phyloP scores from a whole-genome alignment of 2,888 invertebrate species.

The Leptinotarsa haldemani region DNA sequence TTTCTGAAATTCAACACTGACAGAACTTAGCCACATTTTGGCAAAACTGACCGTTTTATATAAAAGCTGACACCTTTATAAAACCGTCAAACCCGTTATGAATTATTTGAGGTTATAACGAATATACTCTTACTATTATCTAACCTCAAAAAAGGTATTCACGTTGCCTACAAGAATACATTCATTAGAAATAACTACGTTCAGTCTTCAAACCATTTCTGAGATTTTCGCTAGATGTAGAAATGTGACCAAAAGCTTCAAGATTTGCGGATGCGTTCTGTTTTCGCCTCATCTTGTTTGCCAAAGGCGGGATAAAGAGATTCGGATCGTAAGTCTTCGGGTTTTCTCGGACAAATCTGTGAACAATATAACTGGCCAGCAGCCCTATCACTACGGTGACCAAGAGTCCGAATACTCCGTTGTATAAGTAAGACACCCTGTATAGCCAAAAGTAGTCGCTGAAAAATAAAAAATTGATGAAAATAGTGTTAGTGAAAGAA shows the following conservation, averaged over 20 bases:
- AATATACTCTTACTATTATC: too few species aligned
- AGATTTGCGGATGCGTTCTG: conserved; percentile 29
- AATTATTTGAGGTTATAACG: too few species aligned
- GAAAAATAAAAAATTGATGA: conserved; percentile 40
- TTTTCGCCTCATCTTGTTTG: conserved; percentile 57
- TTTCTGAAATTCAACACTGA: too few species aligned
- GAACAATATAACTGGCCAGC: conserved; percentile 66
- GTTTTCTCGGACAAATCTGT: conserved; percentile 51
- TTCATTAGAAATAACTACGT: conserved; percentile 15
- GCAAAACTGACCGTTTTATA: too few species aligned
- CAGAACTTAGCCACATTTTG: too few species aligned
- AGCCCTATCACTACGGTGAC: conserved; percentile 69
- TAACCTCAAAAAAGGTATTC: too few species aligned
- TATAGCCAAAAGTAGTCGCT: conserved; percentile 74
- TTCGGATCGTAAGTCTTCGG: conserved; percentile 65
- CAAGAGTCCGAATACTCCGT: conserved; percentile 70
- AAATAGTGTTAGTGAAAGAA: not conserved
- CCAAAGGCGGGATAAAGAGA: conserved; percentile 71
- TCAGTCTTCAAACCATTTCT: conserved; percentile 25
- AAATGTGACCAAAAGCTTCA: conserved; percentile 27
- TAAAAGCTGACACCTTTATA: too few species aligned
- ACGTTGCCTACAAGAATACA: too few species aligned
- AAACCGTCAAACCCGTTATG: too few species aligned
- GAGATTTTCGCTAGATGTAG: conserved; percentile 38
- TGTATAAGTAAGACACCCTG: conserved; percentile 80